Percentiles rank a stretch among this genome's conserved stretches.
These are phyloP conservation scores for Perca schrenkii DNA, from an alignment of 2,113 vertebrate species.

Conservation along the genomic window DNA sequence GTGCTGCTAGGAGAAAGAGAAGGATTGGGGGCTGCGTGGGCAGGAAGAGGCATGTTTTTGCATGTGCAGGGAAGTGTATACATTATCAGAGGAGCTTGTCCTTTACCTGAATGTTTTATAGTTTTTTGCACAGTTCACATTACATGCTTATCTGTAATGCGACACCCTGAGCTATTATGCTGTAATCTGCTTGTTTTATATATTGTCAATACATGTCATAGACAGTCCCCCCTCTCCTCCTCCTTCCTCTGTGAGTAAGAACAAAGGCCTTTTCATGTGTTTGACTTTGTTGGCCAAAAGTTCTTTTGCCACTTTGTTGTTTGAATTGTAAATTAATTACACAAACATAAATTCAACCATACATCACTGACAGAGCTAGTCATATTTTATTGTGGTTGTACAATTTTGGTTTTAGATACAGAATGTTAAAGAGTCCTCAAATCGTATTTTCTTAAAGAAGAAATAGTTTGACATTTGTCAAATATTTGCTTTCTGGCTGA, in stretches of 20 bases:
- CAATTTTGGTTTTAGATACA: background rate
- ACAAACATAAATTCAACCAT: background rate
- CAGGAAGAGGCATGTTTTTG: background rate
- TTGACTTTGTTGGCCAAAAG: too few relatives aligned
- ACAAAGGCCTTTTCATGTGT: conserved; percentile 39
- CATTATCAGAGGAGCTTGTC: background rate
- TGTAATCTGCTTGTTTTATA: background rate
- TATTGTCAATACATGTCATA: background rate
- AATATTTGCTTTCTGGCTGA: background rate
- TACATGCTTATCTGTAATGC: background rate
- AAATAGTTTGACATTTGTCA: too few relatives aligned
- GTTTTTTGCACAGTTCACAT: background rate
- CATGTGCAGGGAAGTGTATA: background rate
- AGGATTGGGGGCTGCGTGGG: background rate
- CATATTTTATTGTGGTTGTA: background rate
- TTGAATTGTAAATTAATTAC: background rate
- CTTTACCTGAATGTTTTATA: background rate
- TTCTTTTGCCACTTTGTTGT: background rate
- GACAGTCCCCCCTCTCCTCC: background rate
- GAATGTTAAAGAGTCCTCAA: background rate
- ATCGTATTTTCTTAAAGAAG: too few relatives aligned
- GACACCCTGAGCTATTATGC: background rate
- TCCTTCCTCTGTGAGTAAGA: background rate
- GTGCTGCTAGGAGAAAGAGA: background rate
- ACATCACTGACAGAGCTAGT: background rate